Evolutionary conservation across 2,113 vertebrate species (phyloP).

Genomic region (Tetraodon nigroviridis): DNA sequence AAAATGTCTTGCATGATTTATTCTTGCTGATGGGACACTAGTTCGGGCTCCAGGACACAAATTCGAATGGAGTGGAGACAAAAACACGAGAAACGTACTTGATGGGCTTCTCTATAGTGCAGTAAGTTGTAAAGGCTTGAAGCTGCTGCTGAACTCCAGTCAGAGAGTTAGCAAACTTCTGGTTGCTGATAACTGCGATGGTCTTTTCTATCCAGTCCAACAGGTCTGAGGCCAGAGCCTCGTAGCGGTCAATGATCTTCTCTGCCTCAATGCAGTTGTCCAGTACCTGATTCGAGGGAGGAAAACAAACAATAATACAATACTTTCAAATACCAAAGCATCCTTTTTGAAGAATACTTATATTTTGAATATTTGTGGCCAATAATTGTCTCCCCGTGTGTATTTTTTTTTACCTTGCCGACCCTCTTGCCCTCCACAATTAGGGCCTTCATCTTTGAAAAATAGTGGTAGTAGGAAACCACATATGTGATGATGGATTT

Average conservation of each 20-base stretch:
- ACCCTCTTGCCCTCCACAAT: constrained; percentile 95
- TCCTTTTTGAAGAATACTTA: too few relatives aligned
- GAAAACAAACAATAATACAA: not conserved
- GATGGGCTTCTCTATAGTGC: constrained; percentile 90
- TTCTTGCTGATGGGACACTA: too few relatives aligned
- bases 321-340: too few relatives aligned
- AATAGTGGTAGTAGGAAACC: constrained; percentile 95
- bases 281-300: constrained; percentile 75
- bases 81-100: constrained; percentile 75
- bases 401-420: constrained; percentile 79
- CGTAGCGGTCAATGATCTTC: constrained; percentile 81
- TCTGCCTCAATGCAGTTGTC: constrained; percentile 88
- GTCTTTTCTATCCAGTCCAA: constrained; percentile 92
- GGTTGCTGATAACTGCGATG: constrained; percentile 84
- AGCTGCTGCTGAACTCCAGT: constrained; percentile 92
- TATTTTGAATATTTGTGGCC: not conserved
- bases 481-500: constrained; percentile 98
- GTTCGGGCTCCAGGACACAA: not conserved
- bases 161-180: constrained; percentile 95
- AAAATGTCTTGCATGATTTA: too few relatives aligned
- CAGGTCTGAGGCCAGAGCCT: constrained; percentile 83
- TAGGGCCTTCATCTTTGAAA: constrained; percentile 98
- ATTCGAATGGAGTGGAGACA: not conserved
- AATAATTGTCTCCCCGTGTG: not conserved
- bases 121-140: constrained; percentile 92